Evolutionary conservation across 2,888 invertebrate species (phyloP), one percentile per base, ranked within the genome.

Genomic region (Limenitis camilla): DNA sequence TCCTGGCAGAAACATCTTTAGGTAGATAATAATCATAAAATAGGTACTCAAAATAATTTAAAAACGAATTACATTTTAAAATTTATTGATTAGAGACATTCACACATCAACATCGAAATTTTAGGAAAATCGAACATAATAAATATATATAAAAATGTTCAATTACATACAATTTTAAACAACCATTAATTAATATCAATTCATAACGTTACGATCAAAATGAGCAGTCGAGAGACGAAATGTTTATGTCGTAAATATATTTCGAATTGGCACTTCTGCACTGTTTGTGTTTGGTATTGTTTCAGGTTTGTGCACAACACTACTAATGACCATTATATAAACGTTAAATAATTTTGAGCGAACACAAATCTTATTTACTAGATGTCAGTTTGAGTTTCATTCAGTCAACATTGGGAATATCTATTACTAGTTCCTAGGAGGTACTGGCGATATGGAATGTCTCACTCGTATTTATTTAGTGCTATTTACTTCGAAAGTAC

Each of bases 21-120:
- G n/a, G n/a, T n/a, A n/a, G n/a, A n/a, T n/a, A n/a, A n/a, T n/a
- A n/a, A n/a, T n/a, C n/a, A n/a, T n/a, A n/a, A 28, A 35, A 6
- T 5, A 19, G 6, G n/a, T 7, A 28, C 8, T 5, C 8, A 33
- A 36, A 44, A 40, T 55, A 36, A 51, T 56, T 56, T 60, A 56
- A 54, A 64, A 50, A 52, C 40, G 45, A 47, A 51, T 44, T 61
- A n/a, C 63, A 68, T 75, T 81, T 79, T 66, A 73, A 74, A 75
- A 74, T 86, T 85, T 85, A 86, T 85, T 86, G 78, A 82, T 86
- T 78, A 86, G 87, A 87, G 87, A 87, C 87, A 87, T 87, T 87
- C 87, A 87, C 87, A 87, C 87, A 86, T 86, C 87, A 81, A 86
- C 78, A 82, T 83, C 77, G 72, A 59, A n/a, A 53, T 59, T 57